Evolutionary conservation across 2,888 invertebrate genomes (phyloP).

Genomic region (Acronicta aceris): DNA sequence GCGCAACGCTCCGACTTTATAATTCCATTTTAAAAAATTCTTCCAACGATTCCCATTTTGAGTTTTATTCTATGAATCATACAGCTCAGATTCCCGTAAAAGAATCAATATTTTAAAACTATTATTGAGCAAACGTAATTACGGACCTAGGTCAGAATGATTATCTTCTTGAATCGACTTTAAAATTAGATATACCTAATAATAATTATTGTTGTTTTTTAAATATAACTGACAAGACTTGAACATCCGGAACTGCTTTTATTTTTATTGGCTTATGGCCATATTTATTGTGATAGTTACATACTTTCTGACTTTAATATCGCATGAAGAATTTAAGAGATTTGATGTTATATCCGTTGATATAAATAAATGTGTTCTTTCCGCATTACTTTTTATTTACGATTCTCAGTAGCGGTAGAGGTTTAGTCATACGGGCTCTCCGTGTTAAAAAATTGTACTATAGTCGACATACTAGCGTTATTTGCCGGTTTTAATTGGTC

Average conservation of each 20-base stretch:
- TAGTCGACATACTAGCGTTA: constrained; percentile 62
- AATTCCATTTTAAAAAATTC: constrained; percentile 70
- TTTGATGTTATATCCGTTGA: constrained; percentile 61
- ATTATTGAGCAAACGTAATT: constrained; percentile 72
- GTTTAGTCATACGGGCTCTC: constrained; percentile 56
- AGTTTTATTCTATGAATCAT: constrained; percentile 58
- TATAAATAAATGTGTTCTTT: constrained; percentile 59
- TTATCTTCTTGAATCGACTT: constrained; percentile 83
- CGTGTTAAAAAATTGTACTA: constrained; percentile 60
- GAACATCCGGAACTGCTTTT: constrained; percentile 80
- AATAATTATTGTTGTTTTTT: constrained; percentile 85
- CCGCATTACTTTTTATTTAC: constrained; percentile 52
- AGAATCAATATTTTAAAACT: constrained; percentile 54
- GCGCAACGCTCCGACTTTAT: constrained; percentile 64
- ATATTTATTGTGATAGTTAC: constrained; percentile 62
- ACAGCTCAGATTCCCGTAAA: constrained; percentile 67
- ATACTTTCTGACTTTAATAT: constrained; percentile 58
- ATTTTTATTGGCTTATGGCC: constrained; percentile 67
- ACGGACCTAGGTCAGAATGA: constrained; percentile 75
- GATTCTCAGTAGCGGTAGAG: constrained; percentile 58
- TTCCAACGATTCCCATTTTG: constrained; percentile 52
- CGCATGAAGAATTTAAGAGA: constrained; percentile 52
- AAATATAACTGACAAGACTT: constrained; percentile 78
- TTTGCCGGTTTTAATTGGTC: constrained; percentile 76
- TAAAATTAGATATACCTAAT: constrained; percentile 85